Evolutionary conservation across 2,113 vertebrate species (phyloP), one percentile per base, ranked within the genome.

Genomic region (Dascyllus trimaculatus): DNA sequence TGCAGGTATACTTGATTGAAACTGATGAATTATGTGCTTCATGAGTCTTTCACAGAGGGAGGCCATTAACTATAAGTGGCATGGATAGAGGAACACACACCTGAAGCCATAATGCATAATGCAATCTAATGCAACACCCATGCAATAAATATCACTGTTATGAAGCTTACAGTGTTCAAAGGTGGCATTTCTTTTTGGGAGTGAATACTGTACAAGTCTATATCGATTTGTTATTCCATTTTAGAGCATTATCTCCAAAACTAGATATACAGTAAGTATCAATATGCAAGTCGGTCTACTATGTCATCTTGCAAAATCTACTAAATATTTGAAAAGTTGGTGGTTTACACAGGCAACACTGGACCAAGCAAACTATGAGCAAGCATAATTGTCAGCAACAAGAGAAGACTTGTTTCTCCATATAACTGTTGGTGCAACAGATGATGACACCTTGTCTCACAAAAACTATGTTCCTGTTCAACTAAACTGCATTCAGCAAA

Each of bases 401-500:
- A 43, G 15, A 43, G 3, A 15, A 43, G 11, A 13, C 3, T 14
- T 14, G 1, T 43, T 43, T 43, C 40, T 43, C 13, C 40, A 43
- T 13, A 9, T 40, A 11, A 11, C 38, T 40, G 38, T 40, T 40
- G 38, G 13, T 40, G 38, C 10, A 13, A 3, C 9, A 2, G 38
- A 40, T 10, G 11, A 40, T 40, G 9, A 13, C 38, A 40, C 8
- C 11, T 10, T 40, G 13, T 40, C 38, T 40, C 38, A 29, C 29
- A 29, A 29, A 29, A 29, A 5, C 29, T 29, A 29, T 29, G 29
- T 29, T 29, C 29, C 29, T 29, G 29, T 29, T 29, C 29, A 29
- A 29, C 29, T 29, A 29, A 29, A 29, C 29, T 29, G 29, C 29
- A 29, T 98, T 11, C 97, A 99, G 85, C 97, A 99, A 89, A 99